Conservation (phyloP, 2,797 vertebrate species). For the Manis crassicaudata region DNA sequence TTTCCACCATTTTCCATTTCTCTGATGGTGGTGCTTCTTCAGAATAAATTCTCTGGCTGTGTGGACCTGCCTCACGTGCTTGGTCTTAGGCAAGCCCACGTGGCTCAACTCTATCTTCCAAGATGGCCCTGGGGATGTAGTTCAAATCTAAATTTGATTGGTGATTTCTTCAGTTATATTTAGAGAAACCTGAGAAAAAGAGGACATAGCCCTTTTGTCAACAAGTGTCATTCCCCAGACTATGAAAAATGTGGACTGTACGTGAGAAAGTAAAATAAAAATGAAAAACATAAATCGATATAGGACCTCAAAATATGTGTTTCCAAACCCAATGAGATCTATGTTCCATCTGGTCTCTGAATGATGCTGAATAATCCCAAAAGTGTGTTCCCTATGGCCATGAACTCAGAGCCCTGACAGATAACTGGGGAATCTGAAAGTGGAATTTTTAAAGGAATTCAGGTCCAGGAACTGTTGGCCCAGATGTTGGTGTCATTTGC, state of each 20-base stretch:
- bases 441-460: conserved; percentile 30
- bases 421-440: conserved; percentile 45
- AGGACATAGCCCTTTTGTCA: neutral
- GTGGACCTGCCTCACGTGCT: neutral
- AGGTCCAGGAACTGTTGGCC: neutral
- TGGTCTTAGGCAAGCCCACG: neutral
- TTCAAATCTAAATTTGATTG: conserved; percentile 74
- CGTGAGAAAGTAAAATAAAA: conserved; percentile 69
- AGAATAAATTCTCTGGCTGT: neutral
- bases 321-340: conserved; percentile 71
- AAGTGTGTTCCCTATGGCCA: conserved; percentile 75
- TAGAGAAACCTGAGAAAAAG: conserved; percentile 46
- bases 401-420: conserved; percentile 73
- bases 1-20: neutral
- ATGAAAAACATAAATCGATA: conserved; percentile 71
- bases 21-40: neutral
- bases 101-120: neutral
- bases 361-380: conserved; percentile 76
- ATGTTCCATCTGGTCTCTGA: conserved; percentile 81
- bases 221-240: conserved; percentile 63
- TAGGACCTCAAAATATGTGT: conserved; percentile 69
- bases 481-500: neutral
- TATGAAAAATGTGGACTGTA: conserved; percentile 73
- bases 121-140: conserved; percentile 34
- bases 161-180: conserved; percentile 66